Base-by-base conservation (phyloP, 2,888 invertebrate species). In the Caenorhabditis sp. region DNA sequence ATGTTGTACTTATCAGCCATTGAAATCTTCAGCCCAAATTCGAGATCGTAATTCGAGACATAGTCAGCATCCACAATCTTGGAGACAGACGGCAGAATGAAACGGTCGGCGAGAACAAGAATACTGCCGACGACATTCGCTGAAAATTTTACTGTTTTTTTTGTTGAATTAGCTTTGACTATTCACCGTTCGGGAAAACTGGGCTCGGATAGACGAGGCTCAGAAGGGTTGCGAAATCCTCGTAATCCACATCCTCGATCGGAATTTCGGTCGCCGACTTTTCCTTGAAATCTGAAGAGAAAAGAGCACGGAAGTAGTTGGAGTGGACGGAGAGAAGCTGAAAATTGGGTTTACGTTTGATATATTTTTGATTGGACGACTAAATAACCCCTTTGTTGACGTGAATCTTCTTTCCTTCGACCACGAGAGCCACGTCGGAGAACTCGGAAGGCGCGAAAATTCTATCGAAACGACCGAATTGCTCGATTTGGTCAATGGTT, bases 321-420 rank as follows among this genome's bases (percentile, higher is more conserved):
- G 59, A 59, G 9, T 59, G 48, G 8, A n/a, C 15, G 46, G 59
- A 41, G 41, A 56, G 56, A 27, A 56, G 13, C 56, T 56, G 43
- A 3, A 56, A 56, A 9, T 7, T 9, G 6, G 9, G 6, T 30
- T 9, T 30, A 30, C 9, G n/a, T 30, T 7, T 7, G 30, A 5
- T 5, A 30, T 30, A 50, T 15, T 30, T 26, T 30, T 15, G 30
- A 50, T 2, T 50, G 32, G 15, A 5, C 4, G 15, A 26, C 24
- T n/a, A n/a, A n/a, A 7, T 9, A 30, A 85, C 84, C 53, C 80
- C 63, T 59, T 83, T 86, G 68, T 81, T 84, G 27, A 87, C 80
- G 62, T 85, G 78, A 17, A 87, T 77, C 17, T 78, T 66, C 15
- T 78, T 76, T 30, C 85, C 85, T 48, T 87, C 85, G 55, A 87